These are phyloP conservation scores for Apostichopus japonicus DNA, from an alignment of 35 echinoderm and acorn worm species.

Conservation along the genomic window DNA sequence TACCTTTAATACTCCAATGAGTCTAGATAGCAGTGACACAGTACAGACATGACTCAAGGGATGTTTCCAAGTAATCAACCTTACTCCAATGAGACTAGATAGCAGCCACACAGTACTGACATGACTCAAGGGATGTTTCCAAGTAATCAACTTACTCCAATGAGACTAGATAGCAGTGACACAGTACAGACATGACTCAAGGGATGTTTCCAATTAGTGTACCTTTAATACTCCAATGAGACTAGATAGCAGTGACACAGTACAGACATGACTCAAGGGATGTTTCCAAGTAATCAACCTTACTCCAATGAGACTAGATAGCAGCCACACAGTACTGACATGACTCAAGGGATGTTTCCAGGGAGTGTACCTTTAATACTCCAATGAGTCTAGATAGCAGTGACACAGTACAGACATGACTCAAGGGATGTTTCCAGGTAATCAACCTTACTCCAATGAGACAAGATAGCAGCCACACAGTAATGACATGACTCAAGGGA, in stretches of 20 bases:
- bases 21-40: conserved; percentile 72
- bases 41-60: conserved; percentile 48
- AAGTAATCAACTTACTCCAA: neutral
- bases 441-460: too few species aligned
- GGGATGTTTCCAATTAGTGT: too few species aligned
- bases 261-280: conserved; percentile 47
- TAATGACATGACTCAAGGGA: conserved; percentile 38
- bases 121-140: neutral
- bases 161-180: too few species aligned
- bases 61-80: neutral
- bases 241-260: conserved; percentile 74
- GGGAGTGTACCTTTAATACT: neutral
- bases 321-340: conserved; percentile 73
- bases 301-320: conserved; percentile 43
- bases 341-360: neutral
- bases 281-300: neutral
- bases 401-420: too few species aligned
- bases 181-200: too few species aligned
- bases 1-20: too few species aligned
- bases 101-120: conserved; percentile 77
- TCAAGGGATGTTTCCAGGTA: too few species aligned
- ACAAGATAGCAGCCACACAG: conserved; percentile 73
- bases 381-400: neutral
- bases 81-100: conserved; percentile 20
- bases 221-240: too few species aligned